Conservation (phyloP, 2,888 invertebrate genomes). For the Labia minor region DNA sequence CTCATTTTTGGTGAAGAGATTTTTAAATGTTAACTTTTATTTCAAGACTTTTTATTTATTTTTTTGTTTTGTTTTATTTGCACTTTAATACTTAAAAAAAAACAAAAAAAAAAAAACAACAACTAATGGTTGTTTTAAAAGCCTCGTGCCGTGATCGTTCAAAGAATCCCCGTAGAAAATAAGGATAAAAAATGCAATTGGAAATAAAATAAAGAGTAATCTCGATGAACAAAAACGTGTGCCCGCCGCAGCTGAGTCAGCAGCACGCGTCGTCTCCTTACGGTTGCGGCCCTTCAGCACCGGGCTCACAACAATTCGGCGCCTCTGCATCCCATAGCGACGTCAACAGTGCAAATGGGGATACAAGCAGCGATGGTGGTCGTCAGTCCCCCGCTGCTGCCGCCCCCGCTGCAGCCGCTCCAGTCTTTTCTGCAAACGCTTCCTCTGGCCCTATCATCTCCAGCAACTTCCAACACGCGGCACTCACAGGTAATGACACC, state of each 20-base stretch:
- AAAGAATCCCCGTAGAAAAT: neutral
- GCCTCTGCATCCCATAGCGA: neutral
- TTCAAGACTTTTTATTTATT: too few species aligned
- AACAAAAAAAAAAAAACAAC: neutral
- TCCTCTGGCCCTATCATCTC: neutral
- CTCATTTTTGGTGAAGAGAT: too few species aligned
- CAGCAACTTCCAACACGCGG: neutral
- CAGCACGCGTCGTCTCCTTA: slow-evolving; percentile 8
- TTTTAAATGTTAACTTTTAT: too few species aligned
- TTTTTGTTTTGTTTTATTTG: too few species aligned
- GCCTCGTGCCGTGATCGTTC: neutral
- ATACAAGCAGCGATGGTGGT: neutral
- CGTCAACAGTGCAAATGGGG: neutral
- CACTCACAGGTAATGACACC: neutral
- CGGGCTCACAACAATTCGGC: neutral
- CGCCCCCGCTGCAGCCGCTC: neutral
- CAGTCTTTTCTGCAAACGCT: neutral
- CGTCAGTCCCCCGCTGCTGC: neutral
- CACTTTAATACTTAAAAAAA: too few species aligned
- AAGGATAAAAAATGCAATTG: neutral
- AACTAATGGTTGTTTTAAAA: neutral
- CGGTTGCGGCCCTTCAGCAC: slow-evolving; percentile 9
- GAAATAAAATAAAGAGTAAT: neutral
- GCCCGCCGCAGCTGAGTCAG: neutral
- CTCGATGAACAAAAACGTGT: too few species aligned